Percentiles rank a stretch among this genome's conserved stretches.
Evolutionary conservation across 2,113 vertebrate species (phyloP).

Genomic region (Dromaius novaehollandiae): DNA sequence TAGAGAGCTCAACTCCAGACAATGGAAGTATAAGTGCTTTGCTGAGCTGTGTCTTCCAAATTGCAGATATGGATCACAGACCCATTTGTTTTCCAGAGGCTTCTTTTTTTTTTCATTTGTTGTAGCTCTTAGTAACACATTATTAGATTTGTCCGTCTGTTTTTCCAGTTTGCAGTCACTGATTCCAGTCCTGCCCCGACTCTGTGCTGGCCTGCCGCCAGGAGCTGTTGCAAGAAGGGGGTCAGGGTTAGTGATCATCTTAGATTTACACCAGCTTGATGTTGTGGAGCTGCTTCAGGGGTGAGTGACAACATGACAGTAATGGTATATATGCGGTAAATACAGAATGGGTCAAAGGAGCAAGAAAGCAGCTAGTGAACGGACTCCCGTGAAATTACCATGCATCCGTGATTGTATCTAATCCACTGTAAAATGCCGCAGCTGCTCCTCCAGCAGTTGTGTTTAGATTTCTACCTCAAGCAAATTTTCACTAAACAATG

Average conservation of each 20-base stretch:
- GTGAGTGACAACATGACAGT: background rate
- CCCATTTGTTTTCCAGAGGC: background rate
- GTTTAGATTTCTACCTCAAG: background rate
- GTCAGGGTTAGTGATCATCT: background rate
- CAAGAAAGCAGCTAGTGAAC: background rate
- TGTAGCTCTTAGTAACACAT: background rate
- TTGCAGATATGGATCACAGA: background rate
- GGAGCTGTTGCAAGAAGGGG: accelerated
- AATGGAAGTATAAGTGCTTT: background rate
- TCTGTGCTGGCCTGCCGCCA: background rate
- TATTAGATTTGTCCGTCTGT: background rate
- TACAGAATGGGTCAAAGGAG: background rate
- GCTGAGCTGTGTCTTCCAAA: background rate
- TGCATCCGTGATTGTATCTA: background rate
- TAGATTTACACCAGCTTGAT: accelerated
- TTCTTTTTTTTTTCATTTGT: background rate
- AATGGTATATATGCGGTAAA: background rate
- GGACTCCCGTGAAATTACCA: background rate
- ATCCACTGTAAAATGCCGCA: background rate
- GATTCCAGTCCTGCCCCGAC: background rate
- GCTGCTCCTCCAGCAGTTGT: background rate
- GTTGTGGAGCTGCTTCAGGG: background rate
- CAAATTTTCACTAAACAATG: background rate
- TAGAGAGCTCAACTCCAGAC: background rate
- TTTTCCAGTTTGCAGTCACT: background rate